A percentile compares a stretch with the other conserved stretches of the same genome.
phyloP scores from a whole-genome alignment of 2,113 vertebrate species.

The Gopherus flavomarginatus region DNA sequence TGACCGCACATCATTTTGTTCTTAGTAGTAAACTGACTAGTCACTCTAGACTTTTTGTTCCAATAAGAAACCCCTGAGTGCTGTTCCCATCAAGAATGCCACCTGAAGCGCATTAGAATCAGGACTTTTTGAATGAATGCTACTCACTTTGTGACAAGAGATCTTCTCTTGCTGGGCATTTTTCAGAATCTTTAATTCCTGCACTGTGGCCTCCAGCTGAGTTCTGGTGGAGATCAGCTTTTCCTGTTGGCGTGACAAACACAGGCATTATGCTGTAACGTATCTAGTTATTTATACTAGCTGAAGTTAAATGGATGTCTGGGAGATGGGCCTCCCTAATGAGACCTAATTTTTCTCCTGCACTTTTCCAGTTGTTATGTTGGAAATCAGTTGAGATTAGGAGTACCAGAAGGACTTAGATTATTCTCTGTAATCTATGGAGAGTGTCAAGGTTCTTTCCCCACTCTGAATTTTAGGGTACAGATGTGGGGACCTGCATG shows the following conservation, averaged over 20 bases:
- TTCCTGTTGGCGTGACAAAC: not conserved
- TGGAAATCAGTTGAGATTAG: fast-evolving
- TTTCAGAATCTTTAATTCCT: constrained; percentile 43
- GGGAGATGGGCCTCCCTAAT: not conserved
- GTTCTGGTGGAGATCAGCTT: constrained; percentile 17
- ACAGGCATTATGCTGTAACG: not conserved
- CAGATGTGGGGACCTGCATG: no score
- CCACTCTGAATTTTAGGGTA: no score
- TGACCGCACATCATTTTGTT: not conserved
- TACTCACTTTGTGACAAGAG: constrained; percentile 61
- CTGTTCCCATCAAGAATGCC: not conserved
- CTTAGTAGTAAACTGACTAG: not conserved
- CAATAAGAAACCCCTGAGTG: not conserved
- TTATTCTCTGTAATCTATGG: not conserved
- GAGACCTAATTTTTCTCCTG: not conserved
- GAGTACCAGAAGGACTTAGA: not conserved
- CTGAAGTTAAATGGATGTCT: not conserved
- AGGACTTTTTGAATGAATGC: not conserved
- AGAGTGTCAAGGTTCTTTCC: no score
- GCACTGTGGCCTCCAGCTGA: not conserved
- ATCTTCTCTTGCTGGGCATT: constrained; percentile 14
- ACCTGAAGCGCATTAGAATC: not conserved
- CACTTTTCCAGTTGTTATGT: not conserved
- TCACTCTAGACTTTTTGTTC: not conserved
- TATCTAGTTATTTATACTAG: not conserved